Evolutionary conservation across 2,888 invertebrate species (phyloP), one percentile per base, ranked within the genome.

Genomic region (Beris morrisii): DNA sequence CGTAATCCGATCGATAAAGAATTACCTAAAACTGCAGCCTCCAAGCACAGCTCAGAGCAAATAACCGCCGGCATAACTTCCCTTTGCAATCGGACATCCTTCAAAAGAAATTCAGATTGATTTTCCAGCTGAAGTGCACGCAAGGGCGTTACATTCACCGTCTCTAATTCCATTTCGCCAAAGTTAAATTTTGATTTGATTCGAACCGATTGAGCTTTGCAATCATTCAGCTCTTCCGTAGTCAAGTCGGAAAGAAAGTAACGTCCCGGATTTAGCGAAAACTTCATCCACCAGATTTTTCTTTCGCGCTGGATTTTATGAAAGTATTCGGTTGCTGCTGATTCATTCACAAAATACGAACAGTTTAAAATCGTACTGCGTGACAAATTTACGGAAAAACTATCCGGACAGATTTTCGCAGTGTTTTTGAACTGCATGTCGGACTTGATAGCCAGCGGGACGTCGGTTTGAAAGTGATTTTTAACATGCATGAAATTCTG

Each of bases 241-340:
- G 79, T 84, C 75, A 80, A 82, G 73, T 90, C 89, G 57, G 85
- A 84, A 7, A 90, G 76, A 48, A 79, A 76, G 77, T 91, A 91
- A 56, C 89, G 82, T 67, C 89, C 88, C 12, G 93, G 92, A 72
- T 87, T 86, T 4, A 86, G 85, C 67, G 90, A 88, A 75, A 88
- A 85, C 85, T 88, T 90, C 80, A 92, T 87, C 93, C 93, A 93
- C 92, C 93, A 93, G 72, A 88, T 87, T 76, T 90, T 90, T 65
- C 92, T 84, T 73, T 90, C 88, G 69, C 88, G 84, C 75, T 92
- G 92, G 82, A 89, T 87, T 72, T 88, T 87, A 74, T 89, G 86
- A 76, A 90, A 91, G 74, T 87, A 84, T 71, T 88, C 87, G 73
- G 85, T 84, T 0, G 84, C 79, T 69, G 73, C 72, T 31, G 73